These are phyloP conservation scores for Myotis yumanensis DNA, from an alignment of 2,113 vertebrate species.

Conservation along the genomic window DNA sequence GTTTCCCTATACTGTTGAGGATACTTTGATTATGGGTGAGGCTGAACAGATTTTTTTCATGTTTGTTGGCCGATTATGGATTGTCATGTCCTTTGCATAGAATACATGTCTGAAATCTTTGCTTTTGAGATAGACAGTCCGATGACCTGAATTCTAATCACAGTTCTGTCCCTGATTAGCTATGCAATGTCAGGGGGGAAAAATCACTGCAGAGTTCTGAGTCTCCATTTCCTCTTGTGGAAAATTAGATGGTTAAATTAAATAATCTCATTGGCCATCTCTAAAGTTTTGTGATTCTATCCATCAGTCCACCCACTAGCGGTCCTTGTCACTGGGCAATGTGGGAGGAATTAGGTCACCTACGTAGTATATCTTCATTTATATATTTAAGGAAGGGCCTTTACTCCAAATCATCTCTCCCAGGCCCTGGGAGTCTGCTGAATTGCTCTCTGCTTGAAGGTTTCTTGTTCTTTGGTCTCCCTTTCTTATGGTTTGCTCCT, in stretches of 20 bases:
- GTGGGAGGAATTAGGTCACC: not conserved
- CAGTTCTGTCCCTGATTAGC: constrained; percentile 43
- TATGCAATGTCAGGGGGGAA: not conserved
- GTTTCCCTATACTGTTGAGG: not conserved
- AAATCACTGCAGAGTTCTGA: not conserved
- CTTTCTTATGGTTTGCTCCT: not conserved
- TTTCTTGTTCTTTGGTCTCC: not conserved
- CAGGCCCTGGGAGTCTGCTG: not conserved
- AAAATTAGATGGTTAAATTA: constrained; percentile 37
- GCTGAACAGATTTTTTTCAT: not conserved
- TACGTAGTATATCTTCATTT: not conserved
- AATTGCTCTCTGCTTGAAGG: not conserved
- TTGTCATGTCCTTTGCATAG: constrained; percentile 35
- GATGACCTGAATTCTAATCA: constrained; percentile 67
- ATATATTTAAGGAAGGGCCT: not conserved
- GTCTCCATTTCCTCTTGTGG: constrained; percentile 16
- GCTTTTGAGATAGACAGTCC: constrained; percentile 34
- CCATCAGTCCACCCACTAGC: not conserved
- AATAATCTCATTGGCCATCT: not conserved
- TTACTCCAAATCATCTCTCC: not conserved
- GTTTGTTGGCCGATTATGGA: not conserved
- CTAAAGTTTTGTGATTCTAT: constrained; percentile 20
- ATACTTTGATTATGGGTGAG: not conserved
- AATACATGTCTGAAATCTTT: constrained; percentile 45
- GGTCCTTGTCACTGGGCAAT: not conserved